Conservation (phyloP, 2,797 vertebrate species). For the Gallinago stenura region DNA sequence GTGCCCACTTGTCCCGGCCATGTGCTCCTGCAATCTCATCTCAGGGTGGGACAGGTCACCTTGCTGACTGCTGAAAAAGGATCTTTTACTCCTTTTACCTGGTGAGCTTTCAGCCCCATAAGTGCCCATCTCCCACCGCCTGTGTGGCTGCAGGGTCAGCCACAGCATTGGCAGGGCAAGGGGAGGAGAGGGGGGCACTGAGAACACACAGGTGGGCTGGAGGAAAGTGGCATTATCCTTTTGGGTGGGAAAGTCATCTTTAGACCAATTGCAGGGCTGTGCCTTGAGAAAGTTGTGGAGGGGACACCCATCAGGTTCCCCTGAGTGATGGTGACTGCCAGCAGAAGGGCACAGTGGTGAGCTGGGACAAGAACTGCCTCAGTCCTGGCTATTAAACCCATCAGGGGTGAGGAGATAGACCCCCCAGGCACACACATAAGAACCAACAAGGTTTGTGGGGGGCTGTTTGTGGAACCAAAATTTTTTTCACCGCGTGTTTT, state of each 20-base stretch:
- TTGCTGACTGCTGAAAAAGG: background rate
- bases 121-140: background rate
- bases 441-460: background rate
- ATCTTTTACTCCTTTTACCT: background rate
- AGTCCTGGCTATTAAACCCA: background rate
- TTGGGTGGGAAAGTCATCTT: background rate
- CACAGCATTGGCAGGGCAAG: accelerated
- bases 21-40: background rate
- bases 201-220: background rate
- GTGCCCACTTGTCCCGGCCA: background rate
- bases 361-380: background rate
- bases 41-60: background rate
- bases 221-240: background rate
- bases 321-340: background rate
- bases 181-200: too few species aligned
- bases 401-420: accelerated
- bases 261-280: background rate
- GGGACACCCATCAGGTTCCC: accelerated
- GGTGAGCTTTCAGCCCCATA: background rate
- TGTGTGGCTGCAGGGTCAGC: background rate
- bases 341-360: background rate
- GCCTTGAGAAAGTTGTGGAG: background rate
- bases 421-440: accelerated
- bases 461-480: accelerated
- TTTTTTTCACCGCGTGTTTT: background rate